Evolutionary conservation across 1,140 invertebrate genomes (phyloP), one percentile per base, ranked within the genome.

Genomic region (Branchinecta lynchi): DNA sequence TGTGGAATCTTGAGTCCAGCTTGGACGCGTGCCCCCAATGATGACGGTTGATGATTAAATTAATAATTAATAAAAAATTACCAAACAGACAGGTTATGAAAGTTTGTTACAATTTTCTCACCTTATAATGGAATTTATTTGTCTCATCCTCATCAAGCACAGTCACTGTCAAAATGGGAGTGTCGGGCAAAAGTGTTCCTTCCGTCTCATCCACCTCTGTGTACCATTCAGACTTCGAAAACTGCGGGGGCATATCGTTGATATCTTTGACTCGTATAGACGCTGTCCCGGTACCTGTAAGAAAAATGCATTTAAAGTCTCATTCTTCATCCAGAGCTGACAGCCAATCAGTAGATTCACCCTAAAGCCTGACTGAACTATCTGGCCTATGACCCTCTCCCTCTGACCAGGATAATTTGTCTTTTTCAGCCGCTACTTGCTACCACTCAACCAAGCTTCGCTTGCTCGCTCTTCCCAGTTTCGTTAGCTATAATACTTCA

Each of bases 171-270:
- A 96, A 81, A 73, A 96, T 96, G 8, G 93, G 92, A 81, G 90
- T 90, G 81, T 96, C 93, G n/a, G 92, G 93, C 72, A 96, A 81
- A 75, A 89, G 87, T 32, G 87, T 87, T 45, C 93, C 93, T 80
- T 95, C 91, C n/a, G 92, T 96, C 83, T 97, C 93, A 78, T 96
- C 93, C 66, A 96, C 92, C 81, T 95, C 92, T 2, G 93, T 94
- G 73, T 89, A 88, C 92, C 93, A 96, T 79, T 95, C 92, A 70
- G 93, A 91, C 80, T 96, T 95, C 0, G 92, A 95, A 76, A 96
- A 96, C 76, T 91, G 89, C 7, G 93, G 93, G 21, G 91, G 91
- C 92, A 95, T 95, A 77, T 94, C 92, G 76, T 93, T 79, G 71
- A 93, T 93, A 81, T 95, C 92, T 81, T 93, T 93, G 7, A 95